Conservation (phyloP, 2,888 invertebrate species). For the Limulus polyphemus region DNA sequence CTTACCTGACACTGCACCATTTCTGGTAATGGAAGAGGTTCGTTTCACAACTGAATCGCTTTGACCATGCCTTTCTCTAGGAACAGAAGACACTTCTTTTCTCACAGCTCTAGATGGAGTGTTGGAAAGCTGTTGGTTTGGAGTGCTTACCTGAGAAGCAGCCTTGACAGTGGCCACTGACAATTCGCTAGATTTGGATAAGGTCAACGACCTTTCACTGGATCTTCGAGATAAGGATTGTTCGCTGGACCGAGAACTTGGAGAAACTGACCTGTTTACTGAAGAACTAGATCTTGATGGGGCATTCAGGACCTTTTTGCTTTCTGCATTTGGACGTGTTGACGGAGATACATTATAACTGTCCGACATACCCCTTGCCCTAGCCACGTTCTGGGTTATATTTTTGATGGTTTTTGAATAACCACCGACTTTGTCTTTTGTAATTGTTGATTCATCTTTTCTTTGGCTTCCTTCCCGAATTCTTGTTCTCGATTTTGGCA, state of each 20-base stretch:
- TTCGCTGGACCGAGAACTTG: constrained; percentile 13
- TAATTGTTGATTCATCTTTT: constrained; percentile 1
- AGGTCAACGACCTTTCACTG: constrained; percentile 15
- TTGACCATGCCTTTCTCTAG: not conserved
- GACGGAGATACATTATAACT: constrained; percentile 24
- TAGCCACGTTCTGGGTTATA: constrained; percentile 1
- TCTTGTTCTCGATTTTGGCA: not conserved
- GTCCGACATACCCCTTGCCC: constrained; percentile 22
- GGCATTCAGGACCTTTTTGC: constrained; percentile 14
- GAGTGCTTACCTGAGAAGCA: constrained; percentile 7
- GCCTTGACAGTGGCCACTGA: constrained; percentile 13
- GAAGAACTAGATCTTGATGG: constrained; percentile 11
- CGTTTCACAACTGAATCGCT: constrained; percentile 1
- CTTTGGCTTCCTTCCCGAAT: not conserved
- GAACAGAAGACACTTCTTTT: constrained; percentile 3
- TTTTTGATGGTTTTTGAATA: constrained; percentile 2
- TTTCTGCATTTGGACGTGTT: constrained; percentile 17
- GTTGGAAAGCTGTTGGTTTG: constrained; percentile 3
- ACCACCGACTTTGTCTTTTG: not conserved
- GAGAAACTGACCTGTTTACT: constrained; percentile 7
- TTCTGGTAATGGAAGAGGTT: constrained; percentile 4
- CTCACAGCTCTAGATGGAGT: not conserved
- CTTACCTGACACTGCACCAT: not conserved
- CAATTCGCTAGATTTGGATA: constrained; percentile 19
- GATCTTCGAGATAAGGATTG: constrained; percentile 14